Evolutionary conservation across 1,140 invertebrate species (phyloP).

Genomic region (Melanaphis sacchari): DNA sequence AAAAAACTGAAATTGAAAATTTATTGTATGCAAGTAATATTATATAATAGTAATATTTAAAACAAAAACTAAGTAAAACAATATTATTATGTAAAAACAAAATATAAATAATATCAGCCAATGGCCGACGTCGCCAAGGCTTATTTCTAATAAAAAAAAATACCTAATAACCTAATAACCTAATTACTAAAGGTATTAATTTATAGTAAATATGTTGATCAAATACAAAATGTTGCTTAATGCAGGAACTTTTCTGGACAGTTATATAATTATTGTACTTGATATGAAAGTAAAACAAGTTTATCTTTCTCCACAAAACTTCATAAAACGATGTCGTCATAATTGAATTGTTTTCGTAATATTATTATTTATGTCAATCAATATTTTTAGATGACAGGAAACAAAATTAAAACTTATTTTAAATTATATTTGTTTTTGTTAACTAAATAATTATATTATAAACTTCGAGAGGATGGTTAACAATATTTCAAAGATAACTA

Average conservation of each 20-base stretch:
- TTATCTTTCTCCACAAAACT: background rate
- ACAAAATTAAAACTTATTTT: background rate
- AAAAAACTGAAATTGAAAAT: too few species aligned
- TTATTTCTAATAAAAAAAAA: too few species aligned
- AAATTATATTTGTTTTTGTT: slow-evolving; percentile 15
- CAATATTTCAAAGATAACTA: background rate
- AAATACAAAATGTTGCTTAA: background rate
- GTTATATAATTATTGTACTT: background rate
- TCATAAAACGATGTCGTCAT: background rate
- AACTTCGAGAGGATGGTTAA: background rate
- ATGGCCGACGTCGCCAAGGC: too few species aligned
- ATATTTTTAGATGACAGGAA: background rate
- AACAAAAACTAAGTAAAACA: too few species aligned
- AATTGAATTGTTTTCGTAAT: slow-evolving; percentile 23
- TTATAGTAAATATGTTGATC: background rate
- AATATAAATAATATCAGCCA: too few species aligned
- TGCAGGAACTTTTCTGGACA: background rate
- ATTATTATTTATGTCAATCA: slow-evolving; percentile 17
- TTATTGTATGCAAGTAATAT: too few species aligned
- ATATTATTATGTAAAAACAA: too few species aligned
- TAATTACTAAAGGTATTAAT: background rate
- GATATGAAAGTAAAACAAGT: background rate
- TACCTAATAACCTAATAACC: too few species aligned
- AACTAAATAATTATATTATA: slow-evolving; percentile 2
- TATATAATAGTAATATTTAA: too few species aligned